Evolutionary conservation across 2,113 vertebrate species (phyloP).

Genomic region (Takifugu flavidus): DNA sequence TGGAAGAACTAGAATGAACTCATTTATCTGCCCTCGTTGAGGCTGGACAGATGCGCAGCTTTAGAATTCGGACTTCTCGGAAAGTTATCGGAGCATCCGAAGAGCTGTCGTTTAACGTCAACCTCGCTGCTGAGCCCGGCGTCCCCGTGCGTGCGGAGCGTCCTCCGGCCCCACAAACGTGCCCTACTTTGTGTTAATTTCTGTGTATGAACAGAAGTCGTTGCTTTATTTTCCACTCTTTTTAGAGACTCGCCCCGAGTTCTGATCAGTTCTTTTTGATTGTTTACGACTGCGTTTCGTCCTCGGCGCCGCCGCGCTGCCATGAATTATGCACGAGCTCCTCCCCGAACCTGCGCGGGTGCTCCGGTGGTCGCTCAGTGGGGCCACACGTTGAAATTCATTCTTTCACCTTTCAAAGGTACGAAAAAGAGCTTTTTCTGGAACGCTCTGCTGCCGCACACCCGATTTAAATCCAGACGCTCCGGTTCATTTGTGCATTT

Average conservation of each 20-base stretch:
- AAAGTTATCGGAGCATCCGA: too few relatives aligned
- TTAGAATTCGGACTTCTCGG: too few relatives aligned
- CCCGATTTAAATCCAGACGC: slow-evolving; percentile 26
- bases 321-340: slow-evolving; percentile 60
- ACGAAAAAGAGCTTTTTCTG: slow-evolving; percentile 8
- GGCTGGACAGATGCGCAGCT: too few relatives aligned
- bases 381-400: slow-evolving; percentile 44
- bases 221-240: slow-evolving; percentile 19
- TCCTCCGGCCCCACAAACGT: slow-evolving; percentile 21
- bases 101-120: too few relatives aligned
- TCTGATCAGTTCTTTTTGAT: too few relatives aligned
- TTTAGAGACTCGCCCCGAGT: neutral
- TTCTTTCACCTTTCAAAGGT: slow-evolving; percentile 47
- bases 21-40: too few relatives aligned
- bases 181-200: slow-evolving; percentile 43
- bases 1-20: too few relatives aligned
- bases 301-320: slow-evolving; percentile 30
- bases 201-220: slow-evolving; percentile 26
- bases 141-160: slow-evolving; percentile 8
- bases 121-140: too few relatives aligned
- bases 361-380: slow-evolving; percentile 38
- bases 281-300: slow-evolving; percentile 7
- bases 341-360: slow-evolving; percentile 52
- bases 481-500: neutral
- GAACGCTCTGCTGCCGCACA: slow-evolving; percentile 16